Conservation (phyloP, 2,113 vertebrate species). For the Chaetura pelagica region DNA sequence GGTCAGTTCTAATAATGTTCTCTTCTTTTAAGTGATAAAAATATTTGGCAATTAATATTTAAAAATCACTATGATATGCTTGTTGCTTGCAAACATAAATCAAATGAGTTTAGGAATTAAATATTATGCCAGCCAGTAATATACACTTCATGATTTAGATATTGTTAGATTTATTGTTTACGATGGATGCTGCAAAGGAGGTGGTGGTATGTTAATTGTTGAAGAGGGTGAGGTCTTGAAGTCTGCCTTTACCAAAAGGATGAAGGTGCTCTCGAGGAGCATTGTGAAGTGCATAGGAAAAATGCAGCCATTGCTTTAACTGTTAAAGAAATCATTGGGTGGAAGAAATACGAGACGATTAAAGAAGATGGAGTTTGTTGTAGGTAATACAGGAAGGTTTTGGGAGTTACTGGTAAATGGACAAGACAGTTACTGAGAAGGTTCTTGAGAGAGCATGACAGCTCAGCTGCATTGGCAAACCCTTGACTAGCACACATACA, state of each 20-base stretch:
- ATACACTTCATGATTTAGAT: not conserved
- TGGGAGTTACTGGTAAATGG: not conserved
- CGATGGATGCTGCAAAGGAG: not conserved
- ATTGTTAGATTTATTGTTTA: not conserved
- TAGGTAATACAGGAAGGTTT: not conserved
- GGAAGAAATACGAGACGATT: not conserved
- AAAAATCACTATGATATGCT: not conserved
- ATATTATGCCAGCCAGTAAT: conserved; percentile 5
- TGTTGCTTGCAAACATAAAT: not conserved
- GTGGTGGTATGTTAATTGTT: not conserved
- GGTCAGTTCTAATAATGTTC: not conserved
- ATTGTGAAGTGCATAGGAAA: not conserved
- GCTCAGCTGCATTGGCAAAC: rapidly evolving
- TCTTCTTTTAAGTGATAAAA: not conserved
- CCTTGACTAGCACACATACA: not conserved
- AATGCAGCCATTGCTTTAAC: not conserved
- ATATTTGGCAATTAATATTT: not conserved
- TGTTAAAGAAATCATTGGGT: not conserved
- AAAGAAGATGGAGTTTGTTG: not conserved
- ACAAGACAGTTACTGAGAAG: rapidly evolving
- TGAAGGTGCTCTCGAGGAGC: not conserved
- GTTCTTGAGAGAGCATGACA: not conserved
- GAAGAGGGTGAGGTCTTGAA: not conserved
- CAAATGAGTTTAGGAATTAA: not conserved
- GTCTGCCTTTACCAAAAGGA: not conserved